Evolutionary conservation across 92 coral and sea anemone genomes (phyloP), one percentile per base, ranked within the genome.

Genomic region (Phenganax stokvisi): DNA sequence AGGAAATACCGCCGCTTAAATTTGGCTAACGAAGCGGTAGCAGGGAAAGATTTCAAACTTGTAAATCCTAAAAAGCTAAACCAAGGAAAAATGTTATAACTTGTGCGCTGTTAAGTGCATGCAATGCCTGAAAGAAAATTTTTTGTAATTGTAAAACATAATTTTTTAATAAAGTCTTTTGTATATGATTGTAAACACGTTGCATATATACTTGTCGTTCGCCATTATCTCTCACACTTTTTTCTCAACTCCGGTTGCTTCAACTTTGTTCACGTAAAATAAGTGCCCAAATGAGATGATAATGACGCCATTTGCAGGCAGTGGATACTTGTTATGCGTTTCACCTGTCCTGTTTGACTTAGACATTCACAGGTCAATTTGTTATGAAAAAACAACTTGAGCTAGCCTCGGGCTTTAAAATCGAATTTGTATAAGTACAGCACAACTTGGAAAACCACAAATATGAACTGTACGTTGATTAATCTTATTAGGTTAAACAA

Each of bases 121-220:
- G 47, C 47, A 37, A 5, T 37, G 5, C 47, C 47, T 37, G 47
- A 37, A 37, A 37, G 30, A 29, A 44, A 27, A 12, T 57, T 37
- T n/a, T 28, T 76, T 59, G 81, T 76, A 59, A 75, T 12, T 12
- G 81, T 1, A 52, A 60, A 60, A 55, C 11, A 29, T 57, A 15
- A 27, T 52, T 57, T 76, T 47, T 59, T 76, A 76, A 58, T 76
- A 76, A 76, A 76, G 69, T 51, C 37, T 55, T 76, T 74, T 61
- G n/a, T 28, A 61, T 28, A 61, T 28, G n/a, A 30, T 59, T 76
- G 81, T 76, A 76, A 76, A 76, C 70, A 76, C 13, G 25, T 59
- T 59, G 12, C 44, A 37, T 31, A 37, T 37, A 37, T 37, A 37
- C 47, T 76, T 31, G 15, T 59, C 30, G 7, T 60, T 37, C 47